Evolutionary conservation across 1,140 invertebrate species (phyloP).

Genomic region (Rhyacophila brunnea): DNA sequence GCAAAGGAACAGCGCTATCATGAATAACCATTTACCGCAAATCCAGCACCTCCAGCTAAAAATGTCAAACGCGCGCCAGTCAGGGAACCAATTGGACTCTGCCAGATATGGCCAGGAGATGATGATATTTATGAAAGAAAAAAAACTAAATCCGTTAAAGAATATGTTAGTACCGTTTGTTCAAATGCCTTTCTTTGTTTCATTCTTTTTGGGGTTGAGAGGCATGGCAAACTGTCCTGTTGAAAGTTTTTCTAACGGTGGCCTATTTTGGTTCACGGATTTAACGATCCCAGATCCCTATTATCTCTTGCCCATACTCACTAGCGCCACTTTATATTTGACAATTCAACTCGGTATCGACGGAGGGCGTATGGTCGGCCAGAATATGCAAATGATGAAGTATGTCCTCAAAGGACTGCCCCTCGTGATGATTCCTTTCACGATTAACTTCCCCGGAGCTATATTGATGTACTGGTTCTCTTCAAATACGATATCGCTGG

Average conservation of each 20-base stretch:
- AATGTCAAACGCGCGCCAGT: conserved; percentile 78
- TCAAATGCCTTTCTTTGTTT: conserved; percentile 88
- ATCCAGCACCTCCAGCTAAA: conserved; percentile 76
- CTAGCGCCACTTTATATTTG: conserved; percentile 72
- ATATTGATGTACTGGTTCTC: conserved; percentile 89
- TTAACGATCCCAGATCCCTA: conserved; percentile 88
- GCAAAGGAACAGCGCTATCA: conserved; percentile 73
- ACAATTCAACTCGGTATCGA: conserved; percentile 88
- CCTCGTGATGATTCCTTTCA: conserved; percentile 80
- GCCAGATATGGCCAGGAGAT: conserved; percentile 72
- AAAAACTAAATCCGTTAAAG: conserved; percentile 78
- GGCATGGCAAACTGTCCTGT: conserved; percentile 85
- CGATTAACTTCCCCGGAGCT: conserved; percentile 84
- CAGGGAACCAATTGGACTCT: conserved; percentile 77
- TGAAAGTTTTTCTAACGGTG: conserved; percentile 85
- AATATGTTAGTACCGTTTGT: conserved; percentile 76
- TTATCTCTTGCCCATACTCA: conserved; percentile 84
- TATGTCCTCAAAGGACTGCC: conserved; percentile 76
- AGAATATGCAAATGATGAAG: conserved; percentile 68
- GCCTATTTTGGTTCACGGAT: conserved; percentile 90
- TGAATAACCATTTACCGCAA: conserved; percentile 80
- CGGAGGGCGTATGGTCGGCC: conserved; percentile 58
- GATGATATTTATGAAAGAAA: conserved; percentile 76
- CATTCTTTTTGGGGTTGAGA: conserved; percentile 83
- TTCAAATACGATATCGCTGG: conserved; percentile 84